Evolutionary conservation across 1,140 invertebrate species (phyloP).

Genomic region (Cyclina sinensis): DNA sequence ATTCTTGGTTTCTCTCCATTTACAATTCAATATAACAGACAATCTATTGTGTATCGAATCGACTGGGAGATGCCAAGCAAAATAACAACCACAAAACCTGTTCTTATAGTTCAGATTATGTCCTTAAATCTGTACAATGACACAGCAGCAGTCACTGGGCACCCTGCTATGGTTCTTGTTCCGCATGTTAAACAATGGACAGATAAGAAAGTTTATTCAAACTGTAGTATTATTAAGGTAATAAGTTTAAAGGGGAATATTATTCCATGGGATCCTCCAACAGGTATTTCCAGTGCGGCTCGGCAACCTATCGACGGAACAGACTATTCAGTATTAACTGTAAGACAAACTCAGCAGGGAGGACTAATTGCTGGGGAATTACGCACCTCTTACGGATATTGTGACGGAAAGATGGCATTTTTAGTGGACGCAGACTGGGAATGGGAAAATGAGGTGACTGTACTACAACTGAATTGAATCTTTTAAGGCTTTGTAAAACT

Average conservation of each 20-base stretch:
- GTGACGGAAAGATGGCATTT: background rate
- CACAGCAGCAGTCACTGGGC: conserved; percentile 14
- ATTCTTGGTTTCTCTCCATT: conserved; percentile 54
- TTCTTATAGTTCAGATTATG: conserved; percentile 48
- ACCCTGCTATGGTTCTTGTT: conserved; percentile 38
- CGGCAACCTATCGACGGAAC: background rate
- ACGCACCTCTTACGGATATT: background rate
- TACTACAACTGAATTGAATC: background rate
- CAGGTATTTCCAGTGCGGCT: background rate
- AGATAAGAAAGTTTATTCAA: background rate
- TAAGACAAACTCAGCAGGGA: background rate
- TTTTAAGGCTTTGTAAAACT: background rate
- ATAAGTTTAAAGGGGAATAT: background rate
- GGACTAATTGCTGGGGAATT: background rate
- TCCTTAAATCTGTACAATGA: conserved; percentile 51
- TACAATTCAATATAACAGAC: background rate
- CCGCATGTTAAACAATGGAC: conserved; percentile 23
- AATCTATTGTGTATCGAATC: conserved; percentile 11
- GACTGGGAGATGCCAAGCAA: conserved; percentile 23
- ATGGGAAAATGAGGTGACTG: background rate
- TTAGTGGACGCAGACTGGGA: background rate
- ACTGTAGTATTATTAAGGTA: background rate
- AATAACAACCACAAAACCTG: conserved; percentile 11
- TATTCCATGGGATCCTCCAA: background rate
- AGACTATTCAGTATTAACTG: background rate